Conservation (phyloP, 92 coral and sea anemone genomes). For the Epizoanthus illoricatus region DNA sequence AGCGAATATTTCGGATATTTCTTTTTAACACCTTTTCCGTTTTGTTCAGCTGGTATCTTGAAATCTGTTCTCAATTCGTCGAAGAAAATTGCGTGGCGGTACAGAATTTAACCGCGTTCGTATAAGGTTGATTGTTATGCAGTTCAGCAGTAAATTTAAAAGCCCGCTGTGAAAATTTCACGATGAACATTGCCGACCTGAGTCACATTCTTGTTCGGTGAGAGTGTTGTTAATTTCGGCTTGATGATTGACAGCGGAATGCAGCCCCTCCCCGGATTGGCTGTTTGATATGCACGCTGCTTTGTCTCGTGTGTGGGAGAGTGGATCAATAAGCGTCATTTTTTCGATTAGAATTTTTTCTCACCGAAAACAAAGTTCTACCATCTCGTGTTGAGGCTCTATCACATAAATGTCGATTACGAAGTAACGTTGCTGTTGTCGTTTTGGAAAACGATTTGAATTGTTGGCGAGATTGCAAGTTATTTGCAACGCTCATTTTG, state of each 20-base stretch:
- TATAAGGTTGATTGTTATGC: background rate
- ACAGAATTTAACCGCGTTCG: background rate
- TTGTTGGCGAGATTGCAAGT: background rate
- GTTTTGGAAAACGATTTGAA: slow-evolving; percentile 3
- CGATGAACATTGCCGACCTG: background rate
- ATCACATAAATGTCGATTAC: slow-evolving; percentile 26
- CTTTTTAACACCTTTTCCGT: background rate
- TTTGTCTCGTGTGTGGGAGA: slow-evolving; percentile 46
- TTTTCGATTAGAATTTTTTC: slow-evolving; percentile 22
- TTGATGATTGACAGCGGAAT: slow-evolving; percentile 73
- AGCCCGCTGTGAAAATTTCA: background rate
- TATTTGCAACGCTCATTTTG: background rate
- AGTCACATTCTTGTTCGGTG: slow-evolving; percentile 65
- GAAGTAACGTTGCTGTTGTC: background rate
- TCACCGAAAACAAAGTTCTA: slow-evolving; percentile 12
- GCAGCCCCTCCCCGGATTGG: slow-evolving; percentile 72
- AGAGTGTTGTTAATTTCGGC: slow-evolving; percentile 63
- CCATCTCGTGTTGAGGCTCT: slow-evolving; percentile 8
- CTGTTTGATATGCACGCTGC: slow-evolving; percentile 30
- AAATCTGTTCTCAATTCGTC: background rate
- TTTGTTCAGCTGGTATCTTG: slow-evolving; percentile 4
- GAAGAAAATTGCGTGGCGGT: background rate
- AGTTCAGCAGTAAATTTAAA: slow-evolving; percentile 4
- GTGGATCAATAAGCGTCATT: slow-evolving; percentile 40
- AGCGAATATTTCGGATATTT: slow-evolving; percentile 5